Base-by-base conservation (phyloP, 2,113 vertebrate species). In the Sylvia atricapilla region DNA sequence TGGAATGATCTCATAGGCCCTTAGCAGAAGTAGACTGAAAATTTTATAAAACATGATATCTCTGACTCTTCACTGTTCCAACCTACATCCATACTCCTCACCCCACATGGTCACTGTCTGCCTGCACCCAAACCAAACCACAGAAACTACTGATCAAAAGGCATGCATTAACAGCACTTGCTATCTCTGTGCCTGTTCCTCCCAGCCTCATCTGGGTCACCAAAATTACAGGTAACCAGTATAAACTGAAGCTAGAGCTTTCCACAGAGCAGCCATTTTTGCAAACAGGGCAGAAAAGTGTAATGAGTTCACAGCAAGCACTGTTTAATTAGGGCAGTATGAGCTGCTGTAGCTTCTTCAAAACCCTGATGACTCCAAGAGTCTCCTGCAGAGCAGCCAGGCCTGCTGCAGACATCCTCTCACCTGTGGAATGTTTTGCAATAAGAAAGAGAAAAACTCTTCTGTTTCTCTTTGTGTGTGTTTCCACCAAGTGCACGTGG, bases 301-400 rank as follows among this genome's bases (percentile, higher is more conserved):
- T 69, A 86, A 90, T 1, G 10, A 73, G 46, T 60, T 90, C 68
- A 77, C 53, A 83, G 55, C 63, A 72, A 75, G 31, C 11, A 58
- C 9, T 31, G 37, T 62, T 87, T 66, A 83, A 80, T 77, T 83
- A 90, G 25, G 13, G 11, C 28, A 84, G 55, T 37, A 69, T 1
- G 2, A 76, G 37, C 37, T 1, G 1, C 1, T 64, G n/a, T 9
- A 64, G 68, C 13, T 60, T 62, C 53, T 53, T 86, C 31, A 56
- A 85, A 58, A 56, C 7, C 10, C 8, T 0, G 0, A 31, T 39
- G 15, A 2, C 53, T 72, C 24, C 33, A 43, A 16, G 74, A 82
- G 49, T 49, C 47, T 33, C 49, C 72, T 37, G 19, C 58, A 84
- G 72, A 93, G 67, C 7, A 5, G 33, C 1, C 0, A 68, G 47